Evolutionary conservation across 2,113 vertebrate species (phyloP), one percentile per base, ranked within the genome.

Genomic region (Acrocephalus kingi): DNA sequence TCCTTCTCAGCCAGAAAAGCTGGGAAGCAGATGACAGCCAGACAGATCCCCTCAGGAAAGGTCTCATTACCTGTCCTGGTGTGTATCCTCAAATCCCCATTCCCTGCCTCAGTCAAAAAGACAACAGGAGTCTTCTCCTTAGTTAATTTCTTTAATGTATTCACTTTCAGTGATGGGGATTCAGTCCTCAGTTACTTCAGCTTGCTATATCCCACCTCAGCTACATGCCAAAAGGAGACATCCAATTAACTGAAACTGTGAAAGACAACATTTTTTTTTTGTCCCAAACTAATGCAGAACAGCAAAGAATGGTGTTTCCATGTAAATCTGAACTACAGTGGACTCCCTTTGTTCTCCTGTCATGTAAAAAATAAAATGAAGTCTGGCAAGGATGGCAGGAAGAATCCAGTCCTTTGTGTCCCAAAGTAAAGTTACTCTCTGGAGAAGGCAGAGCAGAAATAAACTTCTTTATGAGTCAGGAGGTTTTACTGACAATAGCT

Each of bases 401-500:
- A 92, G 62, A 87, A 91, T 80, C 51, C 2, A 6, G 24, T 54
- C 31, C 80, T 93, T 81, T 90, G 33, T 58, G 41, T 89, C 77
- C 54, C 54, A 23, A 86, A 87, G 77, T 81, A 81, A 85, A 96
- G 84, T 66, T 72, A 64, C 27, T 64, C 46, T 86, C 76, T 1
- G 4, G 80, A 84, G 91, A 91, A 96, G 54, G 25, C 62, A 92
- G 39, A 89, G 54, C 18, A 69, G 51, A 52, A 92, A 79, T 73
- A 92, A 95, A 93, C 80, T 88, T 89, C 56, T 91, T 76, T 82
- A 78, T 66, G 77, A 87, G 73, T 49, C 84, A 75, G 62, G 31
- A 96, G 59, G 46, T 79, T 84, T 91, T 87, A 86, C 46, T 83
- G 79, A 94, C 76, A 94, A 81, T 68, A 75, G 41, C 49, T 80